Evolutionary conservation across 2,797 vertebrate species (phyloP).

Genomic region (Coregonus sp.): DNA sequence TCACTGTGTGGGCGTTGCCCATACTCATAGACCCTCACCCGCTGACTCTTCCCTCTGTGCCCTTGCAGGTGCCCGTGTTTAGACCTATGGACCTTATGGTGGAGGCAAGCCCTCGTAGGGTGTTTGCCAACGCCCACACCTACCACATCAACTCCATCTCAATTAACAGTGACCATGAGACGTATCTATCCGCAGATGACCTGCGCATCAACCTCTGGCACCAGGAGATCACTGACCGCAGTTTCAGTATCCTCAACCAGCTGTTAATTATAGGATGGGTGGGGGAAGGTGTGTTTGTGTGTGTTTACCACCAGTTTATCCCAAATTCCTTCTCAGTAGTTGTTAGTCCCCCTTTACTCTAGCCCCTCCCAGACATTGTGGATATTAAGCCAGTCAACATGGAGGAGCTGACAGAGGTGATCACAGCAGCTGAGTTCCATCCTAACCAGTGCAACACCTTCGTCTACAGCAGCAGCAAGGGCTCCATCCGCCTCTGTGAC

Average conservation of each 20-base stretch:
- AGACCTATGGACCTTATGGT: slow-evolving; percentile 99
- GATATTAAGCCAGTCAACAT: slow-evolving; percentile 99
- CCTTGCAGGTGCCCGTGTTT: slow-evolving; percentile 90
- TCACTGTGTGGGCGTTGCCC: neutral
- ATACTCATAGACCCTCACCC: neutral
- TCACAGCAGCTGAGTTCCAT: slow-evolving; percentile 96
- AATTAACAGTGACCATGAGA: slow-evolving; percentile 97
- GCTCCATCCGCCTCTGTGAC: slow-evolving; percentile 96
- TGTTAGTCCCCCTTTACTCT: slow-evolving; percentile 67
- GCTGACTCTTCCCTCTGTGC: neutral
- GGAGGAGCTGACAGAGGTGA: slow-evolving; percentile 98
- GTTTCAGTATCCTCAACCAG: slow-evolving; percentile 91
- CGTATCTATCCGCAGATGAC: slow-evolving; percentile 97
- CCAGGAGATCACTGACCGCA: slow-evolving; percentile 97
- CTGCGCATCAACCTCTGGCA: slow-evolving; percentile 97
- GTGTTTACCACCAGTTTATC: neutral
- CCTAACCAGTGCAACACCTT: slow-evolving; percentile 96
- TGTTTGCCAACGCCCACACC: slow-evolving; percentile 98
- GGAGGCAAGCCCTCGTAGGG: slow-evolving; percentile 93
- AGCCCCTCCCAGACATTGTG: slow-evolving; percentile 84
- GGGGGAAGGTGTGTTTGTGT: neutral
- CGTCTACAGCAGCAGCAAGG: slow-evolving; percentile 99
- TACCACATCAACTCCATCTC: slow-evolving; percentile 99
- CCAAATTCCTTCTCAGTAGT: neutral
- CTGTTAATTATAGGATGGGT: too few relatives aligned